Base-by-base conservation (phyloP, 2,113 vertebrate species). In the Oncorhynchus gorbuscha region DNA sequence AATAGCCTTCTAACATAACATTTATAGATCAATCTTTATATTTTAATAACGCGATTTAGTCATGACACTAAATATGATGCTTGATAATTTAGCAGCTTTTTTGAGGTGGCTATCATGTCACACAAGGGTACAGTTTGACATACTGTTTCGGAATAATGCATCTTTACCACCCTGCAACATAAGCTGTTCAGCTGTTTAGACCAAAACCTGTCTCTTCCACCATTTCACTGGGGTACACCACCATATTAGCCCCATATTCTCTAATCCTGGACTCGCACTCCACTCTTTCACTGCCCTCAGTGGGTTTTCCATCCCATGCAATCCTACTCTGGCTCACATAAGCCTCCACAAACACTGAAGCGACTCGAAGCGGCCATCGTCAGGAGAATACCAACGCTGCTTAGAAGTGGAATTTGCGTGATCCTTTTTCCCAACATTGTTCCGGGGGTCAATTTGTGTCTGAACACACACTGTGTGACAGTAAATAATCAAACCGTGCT, bases 401-500 rank as follows among this genome's bases (percentile, higher is more conserved):
- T 80, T 39, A 61, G 72, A 84, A 75, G 77, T 78, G 26, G 62
- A 71, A 70, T 80, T 73, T 76, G 30, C 70, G 30, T 80, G 55
- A 79, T 75, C 22, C 64, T 13, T 66, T 24, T n/a, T 12, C 61
- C 58, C 77, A 73, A 76, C 48, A 79, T 72, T 58, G 14, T 76
- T 87, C 49, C 80, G 84, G 81, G 76, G 84, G 88, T 91, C 78
- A 76, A 72, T 83, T 75, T 87, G 83, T 90, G 83, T 82, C 77
- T 75, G 75, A 81, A 79, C 75, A 81, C 78, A 84, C 80, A 85
- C 84, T 86, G 80, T 80, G 76, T 16, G 20, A 81, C 73, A 78
- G 77, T 69, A 84, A 88, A 88, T 77, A 69, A 81, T 85, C 80
- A 61, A 81, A 88, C 20, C 86, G 76, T 75, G 79, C 79, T 76